Base-by-base conservation (phyloP, 2,113 vertebrate genomes). In the Silurus asotus region DNA sequence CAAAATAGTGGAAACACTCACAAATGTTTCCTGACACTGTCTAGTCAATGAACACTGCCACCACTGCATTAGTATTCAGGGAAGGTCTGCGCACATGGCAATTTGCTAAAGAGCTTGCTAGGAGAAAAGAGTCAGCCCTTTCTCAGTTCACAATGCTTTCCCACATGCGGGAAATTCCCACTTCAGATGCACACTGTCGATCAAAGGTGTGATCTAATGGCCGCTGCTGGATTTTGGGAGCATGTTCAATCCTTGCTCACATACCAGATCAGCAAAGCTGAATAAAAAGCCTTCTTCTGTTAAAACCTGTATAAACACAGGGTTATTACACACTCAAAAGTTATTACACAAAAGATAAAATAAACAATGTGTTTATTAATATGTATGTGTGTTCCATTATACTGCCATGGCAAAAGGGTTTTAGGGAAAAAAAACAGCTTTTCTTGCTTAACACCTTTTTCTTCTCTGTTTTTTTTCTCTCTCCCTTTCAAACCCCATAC, bases 121-220 rank as follows among this genome's bases (percentile, higher is more conserved):
- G 81, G 79, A 90, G 83, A 62, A 77, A 88, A 85, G 55, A 85
- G 45, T 67, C 80, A 82, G 72, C 75, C 53, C 74, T 87, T 76
- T 88, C 81, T 89, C 81, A 78, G 81, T 89, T 90, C 87, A 89
- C 61, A 81, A 85, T 81, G 85, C 75, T 84, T 89, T 89, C 88
- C 89, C 87, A 87, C 90, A 87, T 87, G 82, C 87, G 88, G 89
- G 81, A 90, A 90, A 89, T 90, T 86, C 86, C 65, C 74, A 78
- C 88, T 91, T 90, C 81, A 88, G 79, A 91, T 92, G 89, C 88
- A 83, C 85, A 48, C 81, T 88, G 86, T 89, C 65, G 72, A 90
- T 90, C 86, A 72, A 85, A 90, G 83, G 72, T 90, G 85, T 87
- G 89, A 89, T 89, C 87, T 76, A 76, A 88, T 23, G 84, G 61